A percentile compares a stretch with the other conserved stretches of the same genome.
phyloP scores from a whole-genome alignment of 2,888 invertebrate genomes.

The Dichetophora obliterata region DNA sequence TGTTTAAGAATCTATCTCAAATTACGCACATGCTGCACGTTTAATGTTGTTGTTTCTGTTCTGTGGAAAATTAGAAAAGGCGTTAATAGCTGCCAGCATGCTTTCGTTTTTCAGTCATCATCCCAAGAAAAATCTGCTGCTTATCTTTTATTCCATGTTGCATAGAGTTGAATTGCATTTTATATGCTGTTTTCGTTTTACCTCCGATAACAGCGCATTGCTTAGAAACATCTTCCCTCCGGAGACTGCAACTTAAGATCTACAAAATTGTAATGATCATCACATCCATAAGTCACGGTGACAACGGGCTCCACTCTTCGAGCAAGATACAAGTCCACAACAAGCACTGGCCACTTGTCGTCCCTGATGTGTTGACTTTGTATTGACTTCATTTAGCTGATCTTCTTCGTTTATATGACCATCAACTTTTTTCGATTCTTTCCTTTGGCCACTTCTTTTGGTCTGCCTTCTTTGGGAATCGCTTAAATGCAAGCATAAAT shows the following conservation, averaged over 20 bases:
- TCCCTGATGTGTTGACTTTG: too few relatives aligned
- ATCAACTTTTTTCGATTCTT: background rate
- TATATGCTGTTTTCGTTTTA: background rate
- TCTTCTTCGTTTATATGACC: too few relatives aligned
- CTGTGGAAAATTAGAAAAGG: background rate
- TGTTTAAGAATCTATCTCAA: too few relatives aligned
- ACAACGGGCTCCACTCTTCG: too few relatives aligned
- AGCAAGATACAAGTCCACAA: too few relatives aligned
- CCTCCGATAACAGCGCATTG: background rate
- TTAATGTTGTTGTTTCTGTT: background rate
- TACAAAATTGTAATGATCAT: background rate
- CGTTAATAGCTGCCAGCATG: constrained; percentile 2
- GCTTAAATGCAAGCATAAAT: constrained; percentile 51
- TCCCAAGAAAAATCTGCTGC: background rate
- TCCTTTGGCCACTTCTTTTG: background rate
- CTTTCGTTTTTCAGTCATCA: background rate
- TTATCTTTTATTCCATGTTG: background rate
- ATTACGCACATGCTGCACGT: too few relatives aligned
- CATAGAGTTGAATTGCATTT: background rate
- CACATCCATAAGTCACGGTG: background rate
- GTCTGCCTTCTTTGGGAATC: constrained; percentile 8
- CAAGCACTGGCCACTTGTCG: too few relatives aligned
- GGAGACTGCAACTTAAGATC: background rate
- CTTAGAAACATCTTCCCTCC: background rate
- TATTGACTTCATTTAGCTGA: too few relatives aligned